Percentiles rank a stretch among this genome's conserved stretches.
These are phyloP conservation scores for Acromyrmex echinatior DNA, from an alignment of 1,140 invertebrate genomes.

Conservation along the genomic window DNA sequence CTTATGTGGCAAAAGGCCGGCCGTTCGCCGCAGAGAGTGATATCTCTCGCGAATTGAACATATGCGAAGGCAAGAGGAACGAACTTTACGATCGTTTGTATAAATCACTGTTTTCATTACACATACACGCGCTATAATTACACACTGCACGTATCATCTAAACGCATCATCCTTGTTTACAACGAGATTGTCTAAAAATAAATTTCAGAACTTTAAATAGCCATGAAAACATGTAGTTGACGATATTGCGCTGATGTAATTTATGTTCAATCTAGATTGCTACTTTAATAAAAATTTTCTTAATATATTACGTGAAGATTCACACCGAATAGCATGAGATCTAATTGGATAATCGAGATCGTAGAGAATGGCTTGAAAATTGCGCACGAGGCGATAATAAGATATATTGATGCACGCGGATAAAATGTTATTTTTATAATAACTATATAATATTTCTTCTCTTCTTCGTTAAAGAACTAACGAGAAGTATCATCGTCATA, in stretches of 20 bases:
- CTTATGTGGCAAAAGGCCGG: constrained; percentile 26
- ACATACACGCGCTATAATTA: background rate
- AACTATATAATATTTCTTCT: background rate
- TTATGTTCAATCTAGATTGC: constrained; percentile 17
- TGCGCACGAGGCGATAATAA: background rate
- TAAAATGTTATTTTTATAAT: constrained; percentile 16
- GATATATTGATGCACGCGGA: background rate
- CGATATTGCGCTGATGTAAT: constrained; percentile 1
- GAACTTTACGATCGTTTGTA: constrained; percentile 30
- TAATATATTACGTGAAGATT: background rate
- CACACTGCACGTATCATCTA: background rate
- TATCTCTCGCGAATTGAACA: constrained; percentile 33
- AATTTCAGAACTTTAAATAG: constrained; percentile 7
- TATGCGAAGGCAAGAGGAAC: constrained; percentile 35
- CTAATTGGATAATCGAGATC: constrained; percentile 27
- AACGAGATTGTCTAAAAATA: constrained; percentile 29
- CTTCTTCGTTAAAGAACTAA: background rate
- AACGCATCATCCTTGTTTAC: constrained; percentile 14
- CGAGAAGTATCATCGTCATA: background rate
- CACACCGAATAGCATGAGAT: background rate
- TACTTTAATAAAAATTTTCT: background rate
- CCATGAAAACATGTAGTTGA: background rate
- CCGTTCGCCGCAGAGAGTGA: constrained; percentile 7
- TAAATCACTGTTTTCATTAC: constrained; percentile 26
- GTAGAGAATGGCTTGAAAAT: background rate